phyloP scores from a whole-genome alignment of 2,113 vertebrate species.

The Hyperoodon ampullatus region DNA sequence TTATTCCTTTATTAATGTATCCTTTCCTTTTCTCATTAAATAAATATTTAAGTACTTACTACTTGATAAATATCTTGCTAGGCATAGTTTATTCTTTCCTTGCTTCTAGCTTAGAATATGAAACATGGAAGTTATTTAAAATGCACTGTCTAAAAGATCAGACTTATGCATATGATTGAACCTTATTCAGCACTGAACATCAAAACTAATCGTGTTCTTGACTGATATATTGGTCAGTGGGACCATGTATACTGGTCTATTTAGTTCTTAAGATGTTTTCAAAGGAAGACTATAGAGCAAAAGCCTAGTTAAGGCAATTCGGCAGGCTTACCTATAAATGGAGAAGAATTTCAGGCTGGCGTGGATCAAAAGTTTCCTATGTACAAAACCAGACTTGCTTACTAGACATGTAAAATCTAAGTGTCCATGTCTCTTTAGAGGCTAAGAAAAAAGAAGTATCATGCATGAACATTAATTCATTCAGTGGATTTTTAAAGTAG shows the following conservation, averaged over 20 bases:
- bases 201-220: background rate
- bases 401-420: background rate
- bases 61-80: background rate
- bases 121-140: slow-evolving; percentile 19
- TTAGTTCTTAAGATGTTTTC: slow-evolving; percentile 33
- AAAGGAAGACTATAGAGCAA: background rate
- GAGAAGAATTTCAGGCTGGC: slow-evolving; percentile 7
- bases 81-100: background rate
- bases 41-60: slow-evolving; percentile 4
- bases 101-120: background rate
- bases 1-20: slow-evolving; percentile 3
- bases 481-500: slow-evolving; percentile 51
- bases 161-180: background rate
- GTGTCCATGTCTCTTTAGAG: background rate
- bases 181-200: background rate
- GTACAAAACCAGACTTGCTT: slow-evolving; percentile 39
- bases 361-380: slow-evolving; percentile 7
- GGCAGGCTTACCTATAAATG: background rate
- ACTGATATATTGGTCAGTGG: background rate
- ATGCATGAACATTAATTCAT: slow-evolving; percentile 19
- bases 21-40: slow-evolving; percentile 29
- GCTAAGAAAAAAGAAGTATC: slow-evolving; percentile 11
- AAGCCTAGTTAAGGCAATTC: background rate
- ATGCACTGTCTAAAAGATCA: background rate
- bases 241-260: background rate